Evolutionary conservation across 2,888 invertebrate genomes (phyloP), one percentile per base, ranked within the genome.

Genomic region (Netelia inedita): DNA sequence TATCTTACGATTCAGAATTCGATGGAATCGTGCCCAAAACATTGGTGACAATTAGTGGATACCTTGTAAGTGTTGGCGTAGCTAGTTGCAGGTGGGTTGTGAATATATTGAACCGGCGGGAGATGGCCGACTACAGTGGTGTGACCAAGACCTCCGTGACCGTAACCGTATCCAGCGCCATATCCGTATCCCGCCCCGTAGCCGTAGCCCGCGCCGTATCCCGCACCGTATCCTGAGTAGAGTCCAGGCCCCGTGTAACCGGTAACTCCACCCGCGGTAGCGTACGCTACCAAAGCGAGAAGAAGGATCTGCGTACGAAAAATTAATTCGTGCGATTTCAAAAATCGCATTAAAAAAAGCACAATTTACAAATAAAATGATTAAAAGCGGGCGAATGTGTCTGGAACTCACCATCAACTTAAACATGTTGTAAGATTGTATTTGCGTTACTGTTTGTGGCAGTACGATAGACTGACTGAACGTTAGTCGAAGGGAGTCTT

Each of bases 381-480:
- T 69, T 6, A 6, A 61, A 86, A 65, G 28, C 35, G 6, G 6
- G 6, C 35, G 6, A 35, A 74, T 46, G 19, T 46, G 10, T 43
- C 16, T 46, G 43, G 59, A 88, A 92, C 95, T 95, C 94, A 95
- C 95, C 95, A 95, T 59, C 55, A 75, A 94, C 91, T 95, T 95
- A 94, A 95, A 95, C 95, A 95, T 95, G 93, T 95, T 95, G 94
- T 65, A 89, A 89, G 90, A 80, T 86, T 86, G 83, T 80, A 68
- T 78, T 84, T 57, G 88, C 55, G 83, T 74, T 76, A 83, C 72
- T 16, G 55, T n/a, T 78, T 57, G 55, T 65, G 76, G 79, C 86
- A 88, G 89, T 90, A 89, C 88, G 87, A 89, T 89, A 83, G 90
- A 92, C 91, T 91, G 91, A 91, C 88, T 91, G 79, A 75, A 85